Conservation (phyloP, 2,888 invertebrate genomes). For the Aporophyla nigra region DNA sequence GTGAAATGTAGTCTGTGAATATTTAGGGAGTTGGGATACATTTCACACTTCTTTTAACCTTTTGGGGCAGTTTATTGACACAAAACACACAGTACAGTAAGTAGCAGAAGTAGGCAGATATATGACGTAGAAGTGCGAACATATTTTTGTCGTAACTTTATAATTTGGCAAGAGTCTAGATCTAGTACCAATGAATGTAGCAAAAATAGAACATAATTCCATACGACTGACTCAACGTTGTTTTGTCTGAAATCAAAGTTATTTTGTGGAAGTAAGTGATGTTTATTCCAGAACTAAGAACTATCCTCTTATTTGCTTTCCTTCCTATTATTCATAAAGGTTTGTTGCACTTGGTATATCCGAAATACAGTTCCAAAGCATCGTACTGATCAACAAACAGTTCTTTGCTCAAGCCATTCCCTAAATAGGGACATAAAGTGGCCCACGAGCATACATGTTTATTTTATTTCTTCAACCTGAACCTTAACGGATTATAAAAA, state of each 20-base stretch:
- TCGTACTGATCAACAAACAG: not conserved
- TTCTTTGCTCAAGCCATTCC: not conserved
- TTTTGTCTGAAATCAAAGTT: slow-evolving; percentile 61
- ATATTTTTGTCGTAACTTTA: slow-evolving; percentile 88
- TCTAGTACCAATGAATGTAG: slow-evolving; percentile 81
- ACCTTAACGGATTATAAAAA: not conserved
- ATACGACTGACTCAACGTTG: slow-evolving; percentile 81
- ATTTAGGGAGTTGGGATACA: slow-evolving; percentile 4
- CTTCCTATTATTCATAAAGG: not conserved
- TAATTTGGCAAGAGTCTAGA: slow-evolving; percentile 87
- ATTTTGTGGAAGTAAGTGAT: slow-evolving; percentile 38
- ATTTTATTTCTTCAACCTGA: not conserved
- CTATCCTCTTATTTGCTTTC: not conserved
- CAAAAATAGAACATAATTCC: slow-evolving; percentile 87
- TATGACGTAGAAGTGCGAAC: slow-evolving; percentile 79
- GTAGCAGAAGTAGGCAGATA: slow-evolving; percentile 67
- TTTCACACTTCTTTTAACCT: slow-evolving; percentile 21
- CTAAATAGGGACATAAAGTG: not conserved
- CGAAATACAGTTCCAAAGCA: not conserved
- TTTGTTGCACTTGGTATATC: slow-evolving; percentile 14
- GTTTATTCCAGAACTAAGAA: slow-evolving; percentile 19
- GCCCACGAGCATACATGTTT: not conserved
- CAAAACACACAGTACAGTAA: slow-evolving; percentile 40
- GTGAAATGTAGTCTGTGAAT: not conserved
- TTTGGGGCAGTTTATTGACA: slow-evolving; percentile 63